Base-by-base conservation (phyloP, 2,797 vertebrate genomes). In the Notolepis coatsorum region DNA sequence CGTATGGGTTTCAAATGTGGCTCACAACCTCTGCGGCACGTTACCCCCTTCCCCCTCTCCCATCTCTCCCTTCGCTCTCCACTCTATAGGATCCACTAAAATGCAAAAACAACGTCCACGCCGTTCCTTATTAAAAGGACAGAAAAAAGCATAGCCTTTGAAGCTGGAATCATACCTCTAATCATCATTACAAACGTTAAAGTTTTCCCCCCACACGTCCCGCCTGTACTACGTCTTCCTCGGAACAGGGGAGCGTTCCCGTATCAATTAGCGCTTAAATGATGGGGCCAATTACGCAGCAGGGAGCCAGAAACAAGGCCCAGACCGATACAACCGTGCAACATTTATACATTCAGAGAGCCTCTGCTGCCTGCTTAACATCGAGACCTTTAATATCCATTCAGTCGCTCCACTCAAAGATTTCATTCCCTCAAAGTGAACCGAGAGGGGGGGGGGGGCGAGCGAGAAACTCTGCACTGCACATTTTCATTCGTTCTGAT, bases 401-500 rank as follows among this genome's bases (percentile, higher is more conserved):
- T 67, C 76, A 65, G 68, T 72, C 70, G 61, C 53, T 27, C 45
- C 70, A 66, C 75, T 78, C 71, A 67, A 69, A 71, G 57, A 82
- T 73, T 77, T 68, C 56, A 75, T 60, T 74, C 60, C 72, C 70
- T 86, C 65, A 79, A 83, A 87, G 76, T 71, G 66, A 79, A 54
- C 58, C 42, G 49, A 79, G 70, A 78, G 69, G 78, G 48, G 43
- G 69, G 49, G 78, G 70, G 77, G 69, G 78, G 48, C 43, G 69
- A 73, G 68, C 50, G n/a, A 65, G 69, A 79, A 84, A 73, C 55
- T 74, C 62, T 0, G 51, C 4, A 39, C 49, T 21, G 74, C 64
- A 77, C 61, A 61, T 84, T 88, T 85, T 79, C 53, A 63, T 82
- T 81, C 28, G 33, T 80, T 76, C 69, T 60, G 75, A 85, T 76